Base-by-base conservation (phyloP, 2,113 vertebrate genomes). In the Lophotis ruficrista region DNA sequence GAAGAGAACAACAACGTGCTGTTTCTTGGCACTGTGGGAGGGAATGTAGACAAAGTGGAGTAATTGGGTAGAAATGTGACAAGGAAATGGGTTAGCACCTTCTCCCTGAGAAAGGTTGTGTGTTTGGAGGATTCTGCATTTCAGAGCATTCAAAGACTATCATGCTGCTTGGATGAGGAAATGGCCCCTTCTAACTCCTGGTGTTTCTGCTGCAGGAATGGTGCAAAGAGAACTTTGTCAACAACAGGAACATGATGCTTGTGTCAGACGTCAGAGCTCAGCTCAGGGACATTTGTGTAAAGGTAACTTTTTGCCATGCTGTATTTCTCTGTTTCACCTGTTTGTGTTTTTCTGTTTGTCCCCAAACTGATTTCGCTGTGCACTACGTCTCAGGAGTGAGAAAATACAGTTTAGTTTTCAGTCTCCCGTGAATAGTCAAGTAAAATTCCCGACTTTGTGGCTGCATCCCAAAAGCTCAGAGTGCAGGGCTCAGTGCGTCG, bases 221-320 rank as follows among this genome's bases (percentile, higher is more conserved):
- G 99, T 99, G 99, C 97, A 98, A 97, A 82, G 99, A 99, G 91
- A 99, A 99, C 97, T 99, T 99, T 70, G 98, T 99, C 85, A 99
- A 99, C 54, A 96, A 98, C 97, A 99, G 99, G 94, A 99, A 99
- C 96, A 99, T 99, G 99, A 95, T 97, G 79, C 97, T 99, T 50
- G 99, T 98, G 83, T 98, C 98, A 12, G 99, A 99, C 3, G 98
- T 99, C 77, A 98, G 99, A 97, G 98, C 98, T 27, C 99, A 99
- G 91, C 98, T 99, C 64, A 97, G 98, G 95, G 99, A 99, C 77
- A 99, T 99, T 95, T 99, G 99, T 93, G 82, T 99, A 33, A 99
- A 99, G 99, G 99, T 99, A 99, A 93, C 6, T 56, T 27, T 5
- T 43, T 28, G 48, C 28, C n/a, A 4, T 38, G 9, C 43, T 64